Evolutionary conservation across 2,113 vertebrate species (phyloP), one percentile per base, ranked within the genome.

Genomic region (Hucho hucho): DNA sequence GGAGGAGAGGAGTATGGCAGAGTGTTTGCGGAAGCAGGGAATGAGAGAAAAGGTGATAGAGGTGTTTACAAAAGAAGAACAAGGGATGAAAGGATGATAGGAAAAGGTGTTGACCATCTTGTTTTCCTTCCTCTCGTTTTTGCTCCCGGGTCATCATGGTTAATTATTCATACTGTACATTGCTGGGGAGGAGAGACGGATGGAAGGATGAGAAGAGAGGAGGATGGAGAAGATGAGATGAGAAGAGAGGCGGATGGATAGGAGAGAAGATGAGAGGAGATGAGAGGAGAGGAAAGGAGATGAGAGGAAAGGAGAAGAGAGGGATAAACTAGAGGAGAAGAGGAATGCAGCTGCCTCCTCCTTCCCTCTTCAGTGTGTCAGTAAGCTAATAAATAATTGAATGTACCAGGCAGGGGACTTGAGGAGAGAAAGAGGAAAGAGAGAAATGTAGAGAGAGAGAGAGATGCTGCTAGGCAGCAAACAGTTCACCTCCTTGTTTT

Each of bases 321-420:
- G 28, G 29, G 66, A 14, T 6, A 6, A 37, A 1, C 20, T n/a
- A 14, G 20, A 68, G 66, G n/a, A 22, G 32, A n/a, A 37, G 18
- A 28, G 32, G 32, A n/a, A n/a, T 20, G 66, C 7, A n/a, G 37
- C 74, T 78, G 18, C 72, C 80, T 80, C 73, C 70, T 61, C 58
- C 61, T 58, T 66, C 75, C 77, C 83, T 83, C 73, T 69, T 87
- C 78, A 47, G 81, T 83, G 84, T 68, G 64, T 84, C 86, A 85
- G 83, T 85, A 83, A 81, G 79, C 79, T 83, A 75, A 88, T 89
- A 81, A 88, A 89, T 89, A 89, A 89, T 89, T 89, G 86, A 89
- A 82, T 86, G 84, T 82, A 77, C 83, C 26, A 56, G 85, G 88
- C 84, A 83, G 83, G 79, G 76, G 74, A 79, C 84, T 88, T 83